Percentiles rank a stretch among this genome's conserved stretches.
Evolutionary conservation across 1,140 invertebrate genomes (phyloP).

Genomic region (Apolygus lucorum): DNA sequence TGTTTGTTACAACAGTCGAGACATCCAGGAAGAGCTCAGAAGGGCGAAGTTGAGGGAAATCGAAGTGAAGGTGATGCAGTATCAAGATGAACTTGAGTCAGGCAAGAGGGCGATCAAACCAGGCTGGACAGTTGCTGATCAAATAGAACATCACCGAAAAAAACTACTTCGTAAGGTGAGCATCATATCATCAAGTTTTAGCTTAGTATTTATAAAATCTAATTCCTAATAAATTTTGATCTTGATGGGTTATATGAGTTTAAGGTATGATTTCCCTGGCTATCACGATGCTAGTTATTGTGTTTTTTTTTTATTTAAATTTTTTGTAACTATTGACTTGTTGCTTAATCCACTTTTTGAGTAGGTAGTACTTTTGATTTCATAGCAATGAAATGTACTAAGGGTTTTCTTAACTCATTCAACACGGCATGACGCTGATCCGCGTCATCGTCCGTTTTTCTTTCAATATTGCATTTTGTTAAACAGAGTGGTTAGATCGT

Average conservation of each 20-base stretch:
- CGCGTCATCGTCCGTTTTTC: no score
- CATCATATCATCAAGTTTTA: background rate
- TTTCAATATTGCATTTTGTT: no score
- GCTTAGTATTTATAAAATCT: background rate
- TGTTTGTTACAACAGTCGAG: constrained; percentile 32
- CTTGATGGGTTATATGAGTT: background rate
- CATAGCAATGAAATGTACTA: no score
- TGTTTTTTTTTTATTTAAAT: background rate
- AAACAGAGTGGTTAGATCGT: no score
- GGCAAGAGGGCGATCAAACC: constrained; percentile 66
- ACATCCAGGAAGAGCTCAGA: constrained; percentile 56
- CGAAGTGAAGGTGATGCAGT: constrained; percentile 88
- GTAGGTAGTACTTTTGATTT: background rate
- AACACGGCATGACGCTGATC: no score
- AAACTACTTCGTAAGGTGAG: constrained; percentile 76
- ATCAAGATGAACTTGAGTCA: constrained; percentile 91
- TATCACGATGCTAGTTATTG: background rate
- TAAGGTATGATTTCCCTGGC: no score
- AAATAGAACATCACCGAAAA: constrained; percentile 84
- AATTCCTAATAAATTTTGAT: background rate
- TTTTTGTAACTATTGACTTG: background rate
- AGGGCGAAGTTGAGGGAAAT: constrained; percentile 81
- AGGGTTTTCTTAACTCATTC: no score
- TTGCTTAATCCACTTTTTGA: background rate
- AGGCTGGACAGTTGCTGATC: constrained; percentile 67